Evolutionary conservation across 2,113 vertebrate genomes (phyloP), one percentile per base, ranked within the genome.

Genomic region (Salvelinus alpinus): DNA sequence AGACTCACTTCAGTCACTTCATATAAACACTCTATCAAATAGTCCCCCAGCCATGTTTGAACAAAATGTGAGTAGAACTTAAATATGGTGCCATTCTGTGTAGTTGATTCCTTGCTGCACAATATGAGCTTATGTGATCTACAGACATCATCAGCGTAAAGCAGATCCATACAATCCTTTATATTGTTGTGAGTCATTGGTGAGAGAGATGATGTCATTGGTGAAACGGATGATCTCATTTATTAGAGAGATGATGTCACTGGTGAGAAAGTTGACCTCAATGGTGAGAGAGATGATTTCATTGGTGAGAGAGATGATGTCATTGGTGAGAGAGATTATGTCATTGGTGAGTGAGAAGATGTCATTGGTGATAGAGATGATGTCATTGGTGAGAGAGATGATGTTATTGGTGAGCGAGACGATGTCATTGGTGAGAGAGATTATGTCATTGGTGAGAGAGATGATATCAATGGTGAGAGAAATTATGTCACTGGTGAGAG

Each of bases 201-300:
- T 27, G 78, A 82, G 60, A 65, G 5, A 71, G 70, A 82, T 91
- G 90, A 91, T 82, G 78, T 91, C 88, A 89, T 65, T 18, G 13
- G 16, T 9, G 74, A 80, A 54, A 29, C 0, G 64, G 71, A 84
- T 90, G 90, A 91, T 83, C 77, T 91, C 88, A 88, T 2, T 44
- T 38, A 1, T 6, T 38, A 38, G 6, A 38, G 34, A 38, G 34
- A 38, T 7, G 34, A 8, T 38, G 1, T 38, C 6, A 38, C 5
- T 44, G 8, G 38, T 44, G 8, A 44, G 38, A 9, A 8, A 44
- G 38, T 11, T 2, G 38, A 11, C 2, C 0, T 44, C 8, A 11
- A 2, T 44, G 38, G 38, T 44, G 38, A 44, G 38, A 11, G 2
- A 2, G 8, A 44, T 9, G 8, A 2, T 11, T 8, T 44, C 38